Percentiles rank a stretch among this genome's conserved stretches.
Conservation (phyloP, 2,888 invertebrate species). For the Labia minor region DNA sequence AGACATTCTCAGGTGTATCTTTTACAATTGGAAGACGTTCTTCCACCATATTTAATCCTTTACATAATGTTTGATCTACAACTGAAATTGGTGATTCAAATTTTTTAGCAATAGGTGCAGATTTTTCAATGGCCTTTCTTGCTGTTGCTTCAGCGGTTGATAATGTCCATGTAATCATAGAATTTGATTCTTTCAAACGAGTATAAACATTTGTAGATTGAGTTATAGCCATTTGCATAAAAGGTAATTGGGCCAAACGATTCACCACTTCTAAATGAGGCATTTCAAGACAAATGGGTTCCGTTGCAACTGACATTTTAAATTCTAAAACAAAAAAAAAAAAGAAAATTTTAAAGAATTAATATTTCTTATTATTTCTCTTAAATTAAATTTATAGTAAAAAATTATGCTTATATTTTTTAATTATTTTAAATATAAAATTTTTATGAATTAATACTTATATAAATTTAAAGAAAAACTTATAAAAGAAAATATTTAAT, state of each 20-base stretch:
- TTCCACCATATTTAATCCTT: conserved; percentile 53
- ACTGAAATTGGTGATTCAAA: conserved; percentile 44
- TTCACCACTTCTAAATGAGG: conserved; percentile 25
- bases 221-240: conserved; percentile 45
- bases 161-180: conserved; percentile 56
- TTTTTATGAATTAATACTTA: too few relatives aligned
- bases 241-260: conserved; percentile 37
- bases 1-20: conserved; percentile 52
- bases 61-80: conserved; percentile 56
- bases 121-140: conserved; percentile 41
- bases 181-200: conserved; percentile 49
- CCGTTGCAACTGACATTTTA: too few relatives aligned
- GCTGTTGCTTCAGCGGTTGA: conserved; percentile 51
- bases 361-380: too few relatives aligned
- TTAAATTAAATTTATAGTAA: too few relatives aligned
- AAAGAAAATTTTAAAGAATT: too few relatives aligned
- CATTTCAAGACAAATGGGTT: too few relatives aligned
- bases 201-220: conserved; percentile 46
- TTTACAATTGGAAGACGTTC: conserved; percentile 54
- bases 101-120: conserved; percentile 48
- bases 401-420: too few relatives aligned
- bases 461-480: too few relatives aligned
- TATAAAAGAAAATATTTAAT: too few relatives aligned
- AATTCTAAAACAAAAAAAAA: too few relatives aligned
- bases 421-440: too few relatives aligned